Conservation (phyloP, 2,113 vertebrate genomes). For the Cheirogaleus medius region DNA sequence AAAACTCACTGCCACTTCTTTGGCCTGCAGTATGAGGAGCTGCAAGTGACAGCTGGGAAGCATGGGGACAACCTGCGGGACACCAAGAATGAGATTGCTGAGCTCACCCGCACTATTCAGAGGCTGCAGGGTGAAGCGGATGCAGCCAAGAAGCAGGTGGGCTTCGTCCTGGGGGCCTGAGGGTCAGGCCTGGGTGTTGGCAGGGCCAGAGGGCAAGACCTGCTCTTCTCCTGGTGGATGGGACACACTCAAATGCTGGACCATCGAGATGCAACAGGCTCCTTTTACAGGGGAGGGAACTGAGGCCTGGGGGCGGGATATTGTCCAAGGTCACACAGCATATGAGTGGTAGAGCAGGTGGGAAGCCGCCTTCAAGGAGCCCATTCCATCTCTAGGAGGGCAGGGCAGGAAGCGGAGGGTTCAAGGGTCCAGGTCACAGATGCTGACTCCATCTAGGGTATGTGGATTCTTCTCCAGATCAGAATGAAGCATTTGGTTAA, state of each 20-base stretch:
- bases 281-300: neutral
- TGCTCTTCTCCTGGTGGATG: neutral
- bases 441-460: neutral
- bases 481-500: neutral
- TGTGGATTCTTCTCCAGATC: neutral
- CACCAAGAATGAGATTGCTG: constrained; percentile 90
- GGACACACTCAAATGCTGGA: neutral
- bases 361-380: neutral
- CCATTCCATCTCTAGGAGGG: neutral
- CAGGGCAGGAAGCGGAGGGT: neutral
- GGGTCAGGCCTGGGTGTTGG: neutral
- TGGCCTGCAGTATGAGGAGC: constrained; percentile 67
- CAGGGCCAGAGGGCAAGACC: neutral
- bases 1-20: neutral
- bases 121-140: constrained; percentile 90
- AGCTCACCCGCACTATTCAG: constrained; percentile 88
- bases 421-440: neutral
- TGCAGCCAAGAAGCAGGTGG: constrained; percentile 88
- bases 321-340: neutral
- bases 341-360: neutral
- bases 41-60: constrained; percentile 83
- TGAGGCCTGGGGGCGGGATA: neutral
- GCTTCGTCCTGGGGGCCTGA: neutral
- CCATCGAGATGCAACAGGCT: neutral
- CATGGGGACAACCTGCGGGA: constrained; percentile 87